Base-by-base conservation (phyloP, 2,113 vertebrate species). In the Colistium nudipinnis region DNA sequence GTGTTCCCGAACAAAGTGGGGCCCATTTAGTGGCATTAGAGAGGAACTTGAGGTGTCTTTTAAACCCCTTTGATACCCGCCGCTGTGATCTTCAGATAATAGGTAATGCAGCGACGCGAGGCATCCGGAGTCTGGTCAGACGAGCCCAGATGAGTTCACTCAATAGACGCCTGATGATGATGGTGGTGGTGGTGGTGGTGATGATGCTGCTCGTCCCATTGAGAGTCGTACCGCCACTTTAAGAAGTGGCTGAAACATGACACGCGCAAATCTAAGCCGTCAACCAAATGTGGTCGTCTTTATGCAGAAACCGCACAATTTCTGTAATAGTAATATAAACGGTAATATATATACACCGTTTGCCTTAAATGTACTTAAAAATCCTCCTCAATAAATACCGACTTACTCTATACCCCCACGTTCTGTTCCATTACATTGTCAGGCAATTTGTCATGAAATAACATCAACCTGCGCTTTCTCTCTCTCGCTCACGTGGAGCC, bases 1-100 rank as follows among this genome's bases (percentile, higher is more conserved):
- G 80, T 74, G 69, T 83, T 82, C 70, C 77, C 67, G 72, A 73
- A 71, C 69, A 74, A 84, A 73, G 72, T 73, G 72, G 81, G 33
- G 57, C 41, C 78, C 65, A 71, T 79, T 83, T 83, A 38, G 62
- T 13, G 39, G 74, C 68, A 65, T 69, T 61, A 63, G 52, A 53
- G 55, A 64, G 43, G 53, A 62, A 44, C 59, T 57, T 68, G 59
- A 83, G 70, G 74, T 63, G 70, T 66, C 54, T 65, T 57, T 61
- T n/a, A n/a, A 66, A 77, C 74, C 62, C 62, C 22, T 79, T 62
- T 77, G 72, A 80, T 75, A 82, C 77, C 76, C 55, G 71, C 62
- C 75, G 68, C 81, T 82, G 54, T 35, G 70, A 39, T 75, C 74
- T 75, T 67, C 48, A 30, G 61, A 74, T n/a, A 56, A 74, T n/a